Evolutionary conservation across 1,140 invertebrate species (phyloP).

Genomic region (Sycophaga agraensis): DNA sequence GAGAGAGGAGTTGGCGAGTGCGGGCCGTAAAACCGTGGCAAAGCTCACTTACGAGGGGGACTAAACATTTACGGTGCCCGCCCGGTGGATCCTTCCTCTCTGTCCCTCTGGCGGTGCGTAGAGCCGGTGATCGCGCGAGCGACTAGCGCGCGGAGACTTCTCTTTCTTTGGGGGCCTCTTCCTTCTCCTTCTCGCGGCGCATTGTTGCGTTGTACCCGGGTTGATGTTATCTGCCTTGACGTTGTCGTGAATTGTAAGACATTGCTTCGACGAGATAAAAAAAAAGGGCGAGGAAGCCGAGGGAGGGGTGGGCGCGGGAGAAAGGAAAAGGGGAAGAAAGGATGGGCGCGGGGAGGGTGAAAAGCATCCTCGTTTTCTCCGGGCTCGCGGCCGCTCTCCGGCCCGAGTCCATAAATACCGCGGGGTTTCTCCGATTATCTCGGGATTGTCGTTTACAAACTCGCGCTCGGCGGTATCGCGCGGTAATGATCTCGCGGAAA

Average conservation of each 20-base stretch:
- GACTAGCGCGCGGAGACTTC: neutral
- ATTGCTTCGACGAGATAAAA: slow-evolving; percentile 42
- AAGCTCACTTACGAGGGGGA: slow-evolving; percentile 40
- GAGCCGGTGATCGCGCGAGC: too few species aligned
- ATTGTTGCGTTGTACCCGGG: slow-evolving; percentile 43
- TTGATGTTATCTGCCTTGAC: slow-evolving; percentile 46
- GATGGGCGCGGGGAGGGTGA: neutral
- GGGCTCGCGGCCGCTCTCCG: neutral
- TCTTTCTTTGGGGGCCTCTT: neutral
- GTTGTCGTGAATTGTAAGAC: slow-evolving; percentile 50
- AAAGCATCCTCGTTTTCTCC: neutral
- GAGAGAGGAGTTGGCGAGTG: neutral
- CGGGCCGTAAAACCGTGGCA: slow-evolving; percentile 32
- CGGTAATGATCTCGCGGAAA: slow-evolving; percentile 32
- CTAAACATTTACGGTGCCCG: slow-evolving; percentile 36
- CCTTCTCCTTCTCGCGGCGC: neutral
- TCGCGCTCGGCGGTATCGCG: slow-evolving; percentile 31
- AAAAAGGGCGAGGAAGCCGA: slow-evolving; percentile 28
- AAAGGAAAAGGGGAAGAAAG: slow-evolving; percentile 23
- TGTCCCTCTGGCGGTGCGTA: neutral
- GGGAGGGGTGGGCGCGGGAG: slow-evolving; percentile 10
- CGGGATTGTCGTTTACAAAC: slow-evolving; percentile 39
- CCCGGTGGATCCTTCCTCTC: neutral
- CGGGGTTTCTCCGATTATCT: slow-evolving; percentile 39
- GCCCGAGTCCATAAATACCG: slow-evolving; percentile 39